These are phyloP conservation scores for Dicycla oo DNA, from an alignment of 2,888 invertebrate genomes.

Conservation along the genomic window DNA sequence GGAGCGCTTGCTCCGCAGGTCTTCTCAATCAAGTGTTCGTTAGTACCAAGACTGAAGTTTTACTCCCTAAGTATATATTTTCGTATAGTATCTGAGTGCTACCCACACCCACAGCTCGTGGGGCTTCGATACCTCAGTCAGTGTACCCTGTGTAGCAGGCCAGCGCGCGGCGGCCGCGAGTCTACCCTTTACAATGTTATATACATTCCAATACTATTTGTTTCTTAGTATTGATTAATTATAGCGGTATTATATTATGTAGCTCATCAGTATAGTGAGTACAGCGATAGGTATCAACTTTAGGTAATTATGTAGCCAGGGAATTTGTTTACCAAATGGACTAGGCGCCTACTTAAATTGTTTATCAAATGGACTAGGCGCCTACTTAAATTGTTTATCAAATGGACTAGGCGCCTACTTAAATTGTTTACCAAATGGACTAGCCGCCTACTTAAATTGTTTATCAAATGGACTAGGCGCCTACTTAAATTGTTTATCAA, in stretches of 20 bases:
- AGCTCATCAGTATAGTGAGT: not conserved
- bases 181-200: not conserved
- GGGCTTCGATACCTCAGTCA: too few species aligned
- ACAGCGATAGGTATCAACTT: not conserved
- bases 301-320: not conserved
- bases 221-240: slow-evolving; percentile 1
- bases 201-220: slow-evolving; percentile 24
- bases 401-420: not conserved
- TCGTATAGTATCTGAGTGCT: slow-evolving; percentile 5
- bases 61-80: slow-evolving; percentile 28
- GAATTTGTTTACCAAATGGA: not conserved
- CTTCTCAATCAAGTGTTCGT: slow-evolving; percentile 33
- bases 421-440: too few species aligned
- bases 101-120: not conserved
- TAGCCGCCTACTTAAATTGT: too few species aligned
- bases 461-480: not conserved
- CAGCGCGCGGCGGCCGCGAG: not conserved
- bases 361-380: too few species aligned
- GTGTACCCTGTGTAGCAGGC: not conserved
- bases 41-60: slow-evolving; percentile 57
- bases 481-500: not conserved
- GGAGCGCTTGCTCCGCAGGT: not conserved
- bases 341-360: not conserved
- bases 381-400: not conserved
- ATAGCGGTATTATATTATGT: not conserved